Conservation (phyloP, 2,113 vertebrate genomes). For the Notechis scutatus region DNA sequence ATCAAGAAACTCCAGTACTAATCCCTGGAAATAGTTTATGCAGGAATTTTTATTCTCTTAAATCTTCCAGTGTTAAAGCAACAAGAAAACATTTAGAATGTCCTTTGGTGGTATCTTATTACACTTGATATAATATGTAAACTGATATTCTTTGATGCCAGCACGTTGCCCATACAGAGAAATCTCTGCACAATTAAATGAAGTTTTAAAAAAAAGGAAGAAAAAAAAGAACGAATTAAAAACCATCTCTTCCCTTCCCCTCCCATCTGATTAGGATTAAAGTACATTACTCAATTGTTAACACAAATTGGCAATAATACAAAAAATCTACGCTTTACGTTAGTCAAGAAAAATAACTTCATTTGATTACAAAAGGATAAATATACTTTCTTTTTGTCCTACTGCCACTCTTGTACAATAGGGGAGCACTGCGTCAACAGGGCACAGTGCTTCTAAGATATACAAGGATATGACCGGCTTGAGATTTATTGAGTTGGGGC, state of each 20-base stretch:
- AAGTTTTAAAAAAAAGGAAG: conserved; percentile 60
- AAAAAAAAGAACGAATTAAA: conserved; percentile 63
- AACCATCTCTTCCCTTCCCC: conserved; percentile 60
- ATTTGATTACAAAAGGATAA: conserved; percentile 98
- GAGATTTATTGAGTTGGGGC: conserved; percentile 67
- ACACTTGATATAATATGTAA: conserved; percentile 94
- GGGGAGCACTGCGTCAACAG: conserved; percentile 70
- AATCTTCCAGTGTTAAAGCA: conserved; percentile 97
- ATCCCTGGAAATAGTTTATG: conserved; percentile 67
- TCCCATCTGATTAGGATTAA: conserved; percentile 71
- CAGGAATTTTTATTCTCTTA: conserved; percentile 87
- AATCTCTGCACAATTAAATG: conserved; percentile 85
- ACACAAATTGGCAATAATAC: conserved; percentile 95
- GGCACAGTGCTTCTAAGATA: conserved; percentile 71
- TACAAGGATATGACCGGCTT: conserved; percentile 75
- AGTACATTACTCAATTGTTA: conserved; percentile 84
- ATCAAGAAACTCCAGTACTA: conserved; percentile 64
- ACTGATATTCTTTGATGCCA: conserved; percentile 98
- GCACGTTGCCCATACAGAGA: conserved; percentile 93
- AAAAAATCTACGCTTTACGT: conserved; percentile 92
- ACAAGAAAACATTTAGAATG: conserved; percentile 99
- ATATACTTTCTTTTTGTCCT: conserved; percentile 81
- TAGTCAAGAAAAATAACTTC: conserved; percentile 94
- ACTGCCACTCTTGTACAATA: conserved; percentile 76
- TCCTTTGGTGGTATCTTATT: conserved; percentile 99